These are phyloP conservation scores for Anaspis maculata DNA, from an alignment of 2,888 invertebrate species.

Conservation along the genomic window DNA sequence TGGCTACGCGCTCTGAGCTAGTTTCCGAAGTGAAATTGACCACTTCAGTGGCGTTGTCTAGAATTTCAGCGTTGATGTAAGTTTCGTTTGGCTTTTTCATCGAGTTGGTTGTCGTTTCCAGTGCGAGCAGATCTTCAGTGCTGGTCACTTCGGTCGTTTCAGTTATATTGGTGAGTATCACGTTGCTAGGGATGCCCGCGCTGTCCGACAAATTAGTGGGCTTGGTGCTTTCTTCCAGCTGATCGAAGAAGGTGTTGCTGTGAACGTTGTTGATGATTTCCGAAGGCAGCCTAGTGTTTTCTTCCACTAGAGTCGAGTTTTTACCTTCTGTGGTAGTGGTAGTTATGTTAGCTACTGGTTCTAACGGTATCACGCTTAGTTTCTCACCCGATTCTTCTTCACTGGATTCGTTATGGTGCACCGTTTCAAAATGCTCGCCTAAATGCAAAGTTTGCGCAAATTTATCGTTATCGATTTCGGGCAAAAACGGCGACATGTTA, in stretches of 20 bases:
- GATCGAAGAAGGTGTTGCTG: slow-evolving; percentile 30
- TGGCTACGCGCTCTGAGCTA: slow-evolving; percentile 6
- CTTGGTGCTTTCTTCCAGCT: slow-evolving; percentile 4
- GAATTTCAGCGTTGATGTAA: slow-evolving; percentile 26
- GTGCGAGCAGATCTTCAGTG: slow-evolving; percentile 37
- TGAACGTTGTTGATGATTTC: slow-evolving; percentile 35
- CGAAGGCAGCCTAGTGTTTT: slow-evolving; percentile 17
- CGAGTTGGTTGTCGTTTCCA: slow-evolving; percentile 36
- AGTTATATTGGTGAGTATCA: background rate
- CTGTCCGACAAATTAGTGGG: too few relatives aligned
- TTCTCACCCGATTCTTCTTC: slow-evolving; percentile 27
- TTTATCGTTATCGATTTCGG: slow-evolving; percentile 55
- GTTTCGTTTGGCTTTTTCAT: slow-evolving; percentile 14
- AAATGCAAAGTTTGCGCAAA: slow-evolving; percentile 53
- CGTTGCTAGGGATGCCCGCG: slow-evolving; percentile 5
- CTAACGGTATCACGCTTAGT: slow-evolving; percentile 24
- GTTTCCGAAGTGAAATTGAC: slow-evolving; percentile 15
- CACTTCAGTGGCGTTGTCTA: slow-evolving; percentile 27
- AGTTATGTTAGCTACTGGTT: slow-evolving; percentile 14
- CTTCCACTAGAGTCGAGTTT: background rate
- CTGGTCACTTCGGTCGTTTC: slow-evolving; percentile 16
- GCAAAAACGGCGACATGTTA: slow-evolving; percentile 60
- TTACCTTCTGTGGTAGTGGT: slow-evolving; percentile 1
- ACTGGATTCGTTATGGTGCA: slow-evolving; percentile 16
- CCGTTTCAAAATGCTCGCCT: slow-evolving; percentile 33